These are phyloP conservation scores for Emys orbicularis DNA, from an alignment of 2,797 vertebrate species.

Conservation along the genomic window DNA sequence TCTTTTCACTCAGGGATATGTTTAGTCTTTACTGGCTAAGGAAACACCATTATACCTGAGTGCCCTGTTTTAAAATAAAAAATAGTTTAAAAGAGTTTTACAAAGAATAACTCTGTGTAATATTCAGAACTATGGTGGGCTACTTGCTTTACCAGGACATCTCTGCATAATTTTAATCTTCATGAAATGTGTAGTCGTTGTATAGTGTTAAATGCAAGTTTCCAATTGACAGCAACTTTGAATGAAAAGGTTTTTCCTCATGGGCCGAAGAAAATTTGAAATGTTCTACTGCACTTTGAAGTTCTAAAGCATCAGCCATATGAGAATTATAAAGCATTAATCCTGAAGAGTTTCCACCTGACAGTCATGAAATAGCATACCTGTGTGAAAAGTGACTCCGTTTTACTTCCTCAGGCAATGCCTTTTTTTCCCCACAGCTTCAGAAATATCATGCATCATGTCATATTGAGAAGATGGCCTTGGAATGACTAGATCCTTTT, in stretches of 20 bases:
- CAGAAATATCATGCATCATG: constrained; percentile 77
- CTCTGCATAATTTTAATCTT: constrained; percentile 80
- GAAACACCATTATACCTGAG: constrained; percentile 40
- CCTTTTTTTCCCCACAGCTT: constrained; percentile 75
- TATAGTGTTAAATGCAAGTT: constrained; percentile 79
- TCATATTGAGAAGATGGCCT: constrained; percentile 73
- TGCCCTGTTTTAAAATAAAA: constrained; percentile 55
- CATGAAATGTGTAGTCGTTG: constrained; percentile 77
- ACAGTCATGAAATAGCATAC: constrained; percentile 81
- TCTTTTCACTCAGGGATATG: constrained; percentile 51
- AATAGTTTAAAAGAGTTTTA: constrained; percentile 43
- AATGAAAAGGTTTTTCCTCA: constrained; percentile 81
- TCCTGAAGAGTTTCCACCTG: constrained; percentile 82
- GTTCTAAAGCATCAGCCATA: constrained; percentile 81
- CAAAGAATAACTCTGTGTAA: constrained; percentile 26
- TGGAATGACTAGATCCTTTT: constrained; percentile 71
- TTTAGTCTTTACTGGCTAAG: constrained; percentile 70
- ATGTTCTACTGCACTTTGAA: constrained; percentile 84
- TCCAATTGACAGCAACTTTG: constrained; percentile 80
- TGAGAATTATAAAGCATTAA: constrained; percentile 86
- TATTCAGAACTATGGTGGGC: constrained; percentile 8
- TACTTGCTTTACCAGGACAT: constrained; percentile 65
- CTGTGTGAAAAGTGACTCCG: constrained; percentile 80
- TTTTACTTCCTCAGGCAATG: constrained; percentile 80
- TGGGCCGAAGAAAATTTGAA: constrained; percentile 84